A percentile compares a stretch with the other conserved stretches of the same genome.
These are phyloP conservation scores for Carlito syrichta DNA, from an alignment of 2,113 vertebrate species.

Conservation along the genomic window DNA sequence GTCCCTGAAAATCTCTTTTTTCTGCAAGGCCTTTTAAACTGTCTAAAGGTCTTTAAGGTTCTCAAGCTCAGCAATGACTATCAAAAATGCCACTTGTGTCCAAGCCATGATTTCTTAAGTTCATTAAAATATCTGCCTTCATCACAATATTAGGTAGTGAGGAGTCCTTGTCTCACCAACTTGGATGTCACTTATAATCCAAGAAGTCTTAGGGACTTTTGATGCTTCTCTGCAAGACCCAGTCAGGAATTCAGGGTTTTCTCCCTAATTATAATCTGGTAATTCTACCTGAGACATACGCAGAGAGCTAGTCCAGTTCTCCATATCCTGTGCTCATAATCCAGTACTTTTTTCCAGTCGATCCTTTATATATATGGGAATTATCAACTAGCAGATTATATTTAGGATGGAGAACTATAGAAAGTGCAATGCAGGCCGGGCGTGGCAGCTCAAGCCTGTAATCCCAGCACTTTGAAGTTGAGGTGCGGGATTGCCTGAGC, in stretches of 20 bases:
- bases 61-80: constrained; percentile 55
- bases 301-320: background rate
- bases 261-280: background rate
- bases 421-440: background rate
- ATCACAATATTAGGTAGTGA: background rate
- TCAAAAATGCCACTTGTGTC: constrained; percentile 61
- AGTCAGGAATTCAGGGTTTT: background rate
- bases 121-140: constrained; percentile 23
- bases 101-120: background rate
- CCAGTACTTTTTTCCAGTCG: background rate
- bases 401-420: background rate
- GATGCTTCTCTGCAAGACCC: background rate
- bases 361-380: background rate
- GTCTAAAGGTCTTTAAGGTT: constrained; percentile 7
- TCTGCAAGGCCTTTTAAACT: constrained; percentile 67
- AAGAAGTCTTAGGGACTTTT: background rate
- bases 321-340: background rate
- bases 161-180: background rate
- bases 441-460: too few relatives aligned
- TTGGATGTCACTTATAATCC: background rate
- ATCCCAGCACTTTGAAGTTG: too few relatives aligned
- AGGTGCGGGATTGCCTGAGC: too few relatives aligned
- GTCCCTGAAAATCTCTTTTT: constrained; percentile 74
- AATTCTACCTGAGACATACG: background rate
- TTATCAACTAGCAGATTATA: background rate